phyloP scores from a whole-genome alignment of 23 tunicate species.

The Ascidia mentula region DNA sequence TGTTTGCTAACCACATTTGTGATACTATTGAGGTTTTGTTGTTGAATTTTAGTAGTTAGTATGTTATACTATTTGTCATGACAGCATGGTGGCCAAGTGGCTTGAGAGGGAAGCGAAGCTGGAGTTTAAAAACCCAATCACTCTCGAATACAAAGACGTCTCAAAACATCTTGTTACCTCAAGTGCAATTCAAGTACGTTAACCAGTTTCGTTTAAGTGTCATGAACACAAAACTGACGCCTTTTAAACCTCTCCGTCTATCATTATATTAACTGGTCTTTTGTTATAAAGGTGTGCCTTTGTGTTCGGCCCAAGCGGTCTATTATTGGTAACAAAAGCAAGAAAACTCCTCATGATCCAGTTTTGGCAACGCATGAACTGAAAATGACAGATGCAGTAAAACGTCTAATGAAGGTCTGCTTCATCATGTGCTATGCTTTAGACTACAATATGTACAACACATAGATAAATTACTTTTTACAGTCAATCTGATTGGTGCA shows the following conservation, averaged over 20 bases:
- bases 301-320: conserved; percentile 46
- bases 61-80: no score
- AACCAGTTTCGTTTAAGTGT: not conserved
- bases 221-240: not conserved
- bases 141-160: conserved; percentile 31
- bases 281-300: conserved; percentile 34
- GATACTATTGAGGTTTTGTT: no score
- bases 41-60: no score
- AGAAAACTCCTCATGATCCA: conserved; percentile 23
- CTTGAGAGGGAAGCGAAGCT: conserved; percentile 34
- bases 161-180: conserved; percentile 38
- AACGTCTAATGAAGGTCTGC: conserved; percentile 44
- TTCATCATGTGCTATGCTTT: no score
- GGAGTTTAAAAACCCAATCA: conserved; percentile 48
- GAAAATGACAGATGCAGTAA: conserved; percentile 45
- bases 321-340: conserved; percentile 17
- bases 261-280: conserved; percentile 1
- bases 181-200: conserved; percentile 35
- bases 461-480: no score
- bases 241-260: not conserved
- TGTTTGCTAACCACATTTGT: no score
- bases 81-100: conserved; percentile 17
- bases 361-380: conserved; percentile 48
- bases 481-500: no score
- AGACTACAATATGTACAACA: no score